Conservation (phyloP, 35 echinoderm and acorn worm genomes). For the Apostichopus parvimensis region DNA sequence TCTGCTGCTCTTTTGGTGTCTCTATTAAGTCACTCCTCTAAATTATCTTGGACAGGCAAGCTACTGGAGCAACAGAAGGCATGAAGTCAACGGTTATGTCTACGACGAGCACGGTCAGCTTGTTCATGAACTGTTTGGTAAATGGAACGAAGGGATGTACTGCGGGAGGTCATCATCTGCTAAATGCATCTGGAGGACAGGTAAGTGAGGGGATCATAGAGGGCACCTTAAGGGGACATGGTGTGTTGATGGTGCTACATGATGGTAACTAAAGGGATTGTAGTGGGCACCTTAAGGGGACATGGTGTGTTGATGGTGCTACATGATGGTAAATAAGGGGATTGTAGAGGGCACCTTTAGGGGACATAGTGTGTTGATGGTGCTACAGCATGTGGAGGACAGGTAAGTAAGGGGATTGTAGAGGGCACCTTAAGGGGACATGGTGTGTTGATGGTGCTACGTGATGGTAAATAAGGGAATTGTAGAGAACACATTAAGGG, state of each 20-base stretch:
- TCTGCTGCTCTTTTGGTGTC: background rate
- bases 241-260: too few species aligned
- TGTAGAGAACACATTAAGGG: too few species aligned
- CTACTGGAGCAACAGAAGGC: conserved; percentile 95
- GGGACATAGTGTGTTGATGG: too few species aligned
- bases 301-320: too few species aligned
- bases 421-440: background rate
- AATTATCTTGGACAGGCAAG: conserved; percentile 60
- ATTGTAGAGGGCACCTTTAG: too few species aligned
- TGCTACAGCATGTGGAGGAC: conserved; percentile 77
- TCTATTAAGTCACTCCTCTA: background rate
- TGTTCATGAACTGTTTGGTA: conserved; percentile 95
- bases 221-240: background rate
- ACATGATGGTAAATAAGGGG: too few species aligned
- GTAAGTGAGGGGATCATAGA: conserved; percentile 26
- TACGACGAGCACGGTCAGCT: conserved; percentile 83
- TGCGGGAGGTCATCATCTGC: conserved; percentile 91
- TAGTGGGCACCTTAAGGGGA: too few species aligned
- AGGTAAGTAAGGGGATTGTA: conserved; percentile 53
- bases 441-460: too few species aligned
- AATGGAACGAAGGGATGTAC: conserved; percentile 98
- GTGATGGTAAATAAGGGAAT: too few species aligned
- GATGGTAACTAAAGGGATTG: too few species aligned
- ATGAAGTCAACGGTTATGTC: conserved; percentile 85
- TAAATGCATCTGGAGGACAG: conserved; percentile 97